Base-by-base conservation (phyloP, 2,797 vertebrate genomes). In the Pseudomugil gertrudae region DNA sequence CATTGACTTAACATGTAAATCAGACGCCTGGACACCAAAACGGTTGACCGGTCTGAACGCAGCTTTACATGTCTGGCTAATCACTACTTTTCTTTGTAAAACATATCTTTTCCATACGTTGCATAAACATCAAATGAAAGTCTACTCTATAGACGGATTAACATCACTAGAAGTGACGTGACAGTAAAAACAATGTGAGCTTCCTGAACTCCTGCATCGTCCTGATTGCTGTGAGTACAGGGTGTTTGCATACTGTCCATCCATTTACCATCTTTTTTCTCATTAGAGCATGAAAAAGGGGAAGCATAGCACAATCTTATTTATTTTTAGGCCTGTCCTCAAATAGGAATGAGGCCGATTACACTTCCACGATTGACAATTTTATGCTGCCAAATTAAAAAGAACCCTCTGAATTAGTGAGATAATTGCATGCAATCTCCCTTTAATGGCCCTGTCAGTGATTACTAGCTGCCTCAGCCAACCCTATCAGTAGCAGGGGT, bases 321-420 rank as follows among this genome's bases (percentile, higher is more conserved):
- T 88, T 90, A 89, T 90, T 90, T 91, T 90, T 84, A 92, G 81
- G 75, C 69, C 72, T 13, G 47, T 78, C 75, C 83, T 79, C 69
- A 48, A 84, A 87, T 76, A 73, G 77, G 83, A 89, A 87, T 83
- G 89, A 90, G 84, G 81, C 78, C 81, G 80, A 90, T 92, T 89
- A 89, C 83, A 83, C 80, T 87, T 87, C 73, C 70, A 81, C 87
- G 86, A 94, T 87, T 94, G 93, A 92, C 92, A 95, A 96, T 96
- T 96, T 96, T 95, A 95, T 94, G 94, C 89, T 93, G 93, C 92
- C 90, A 95, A 96, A 97, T 96, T 95, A 96, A 95, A 40, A 94
- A 94, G 94, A 94, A 95, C 93, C 94, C 91, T 92, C 92, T 91
- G 94, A 96, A 96, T 97, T 96, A 96, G 91, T 68, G 77, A 94